phyloP scores from a whole-genome alignment of 2,888 invertebrate species.

The Entomobrya multifasciata region DNA sequence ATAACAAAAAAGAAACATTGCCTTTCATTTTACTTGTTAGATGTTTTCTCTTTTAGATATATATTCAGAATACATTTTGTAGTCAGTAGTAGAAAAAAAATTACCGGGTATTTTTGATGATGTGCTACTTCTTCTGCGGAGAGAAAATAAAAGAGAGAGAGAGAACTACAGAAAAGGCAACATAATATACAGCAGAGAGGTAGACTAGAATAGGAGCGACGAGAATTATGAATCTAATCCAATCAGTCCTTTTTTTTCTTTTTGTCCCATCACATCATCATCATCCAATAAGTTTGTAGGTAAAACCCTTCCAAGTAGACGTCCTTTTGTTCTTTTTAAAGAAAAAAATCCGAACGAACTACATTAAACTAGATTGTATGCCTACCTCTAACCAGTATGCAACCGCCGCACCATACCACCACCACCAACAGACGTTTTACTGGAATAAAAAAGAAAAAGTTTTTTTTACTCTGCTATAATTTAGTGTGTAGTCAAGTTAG shows the following conservation, averaged over 20 bases:
- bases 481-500: slow-evolving; percentile 15
- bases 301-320: slow-evolving; percentile 31
- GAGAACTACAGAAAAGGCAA: background rate
- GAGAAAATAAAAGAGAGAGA: background rate
- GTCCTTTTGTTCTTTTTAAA: slow-evolving; percentile 49
- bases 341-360: slow-evolving; percentile 11
- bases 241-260: slow-evolving; percentile 56
- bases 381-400: background rate
- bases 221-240: slow-evolving; percentile 67
- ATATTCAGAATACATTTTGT: slow-evolving; percentile 23
- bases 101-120: background rate
- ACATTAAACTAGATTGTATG: slow-evolving; percentile 41
- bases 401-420: background rate
- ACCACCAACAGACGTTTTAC: background rate
- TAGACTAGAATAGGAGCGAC: slow-evolving; percentile 16
- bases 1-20: slow-evolving; percentile 56
- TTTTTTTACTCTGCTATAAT: background rate
- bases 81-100: background rate
- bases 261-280: slow-evolving; percentile 52
- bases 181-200: background rate
- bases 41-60: background rate
- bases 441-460: background rate
- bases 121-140: background rate
- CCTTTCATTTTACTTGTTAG: slow-evolving; percentile 45
- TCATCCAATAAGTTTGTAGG: slow-evolving; percentile 57